phyloP scores from a whole-genome alignment of 2,797 vertebrate genomes.

The Anguilla marmorata region DNA sequence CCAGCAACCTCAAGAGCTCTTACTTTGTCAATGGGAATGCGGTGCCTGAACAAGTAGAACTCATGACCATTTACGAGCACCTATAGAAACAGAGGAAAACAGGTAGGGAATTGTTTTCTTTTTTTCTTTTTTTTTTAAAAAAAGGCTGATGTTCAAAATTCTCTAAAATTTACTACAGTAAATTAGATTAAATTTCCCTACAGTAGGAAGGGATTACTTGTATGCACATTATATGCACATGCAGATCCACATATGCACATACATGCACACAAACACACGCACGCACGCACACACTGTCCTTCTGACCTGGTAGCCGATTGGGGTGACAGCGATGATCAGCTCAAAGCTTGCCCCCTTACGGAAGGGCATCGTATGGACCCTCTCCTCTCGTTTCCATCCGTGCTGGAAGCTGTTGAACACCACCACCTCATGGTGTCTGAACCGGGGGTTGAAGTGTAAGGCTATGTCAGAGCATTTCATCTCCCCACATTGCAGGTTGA shows the following conservation, averaged over 20 bases:
- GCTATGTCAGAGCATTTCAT: conserved; percentile 64
- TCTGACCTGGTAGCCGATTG: conserved; percentile 69
- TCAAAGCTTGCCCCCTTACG: conserved; percentile 67
- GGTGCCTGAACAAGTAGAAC: not conserved
- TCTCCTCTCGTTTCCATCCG: conserved; percentile 60
- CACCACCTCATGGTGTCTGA: conserved; percentile 71
- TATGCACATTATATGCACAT: too few relatives aligned
- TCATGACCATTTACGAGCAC: not conserved
- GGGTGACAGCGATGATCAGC: conserved; percentile 60
- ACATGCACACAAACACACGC: not conserved
- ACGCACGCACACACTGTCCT: conserved; percentile 39
- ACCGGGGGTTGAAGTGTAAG: conserved; percentile 72
- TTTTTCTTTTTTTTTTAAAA: too few relatives aligned
- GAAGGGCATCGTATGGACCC: conserved; percentile 64
- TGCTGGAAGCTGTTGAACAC: conserved; percentile 72
- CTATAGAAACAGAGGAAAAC: not conserved
- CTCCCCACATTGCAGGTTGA: conserved; percentile 74
- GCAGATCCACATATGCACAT: not conserved
- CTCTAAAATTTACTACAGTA: not conserved
- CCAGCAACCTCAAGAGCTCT: not conserved
- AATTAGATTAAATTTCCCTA: not conserved
- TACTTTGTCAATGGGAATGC: not conserved
- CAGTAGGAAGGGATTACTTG: not conserved
- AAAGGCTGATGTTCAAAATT: not conserved
- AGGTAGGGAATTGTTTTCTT: not conserved